A percentile compares a stretch with the other conserved stretches of the same genome.
These are phyloP conservation scores for Eubasilissa regina DNA, from an alignment of 1,140 invertebrate species.

Conservation along the genomic window DNA sequence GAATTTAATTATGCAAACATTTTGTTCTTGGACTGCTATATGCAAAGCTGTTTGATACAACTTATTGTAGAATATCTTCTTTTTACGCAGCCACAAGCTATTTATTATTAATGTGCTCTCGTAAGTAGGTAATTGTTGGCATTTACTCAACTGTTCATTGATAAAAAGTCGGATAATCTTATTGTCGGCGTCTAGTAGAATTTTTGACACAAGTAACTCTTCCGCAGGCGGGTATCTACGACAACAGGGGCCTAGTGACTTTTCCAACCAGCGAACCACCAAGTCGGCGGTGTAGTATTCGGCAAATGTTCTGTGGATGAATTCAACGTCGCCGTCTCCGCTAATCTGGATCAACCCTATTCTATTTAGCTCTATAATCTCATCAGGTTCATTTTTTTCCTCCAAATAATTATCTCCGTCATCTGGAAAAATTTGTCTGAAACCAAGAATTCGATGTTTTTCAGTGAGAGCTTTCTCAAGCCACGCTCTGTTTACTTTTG, in stretches of 20 bases:
- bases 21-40: not conserved
- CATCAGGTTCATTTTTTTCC: not conserved
- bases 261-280: not conserved
- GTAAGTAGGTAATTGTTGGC: no score
- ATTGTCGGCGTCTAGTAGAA: not conserved
- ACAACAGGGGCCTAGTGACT: not conserved
- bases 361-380: not conserved
- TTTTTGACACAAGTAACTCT: not conserved
- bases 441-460: not conserved
- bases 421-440: not conserved
- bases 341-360: not conserved
- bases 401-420: not conserved
- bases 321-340: not conserved
- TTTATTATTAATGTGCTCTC: not conserved
- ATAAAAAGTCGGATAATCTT: not conserved
- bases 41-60: conserved; percentile 18
- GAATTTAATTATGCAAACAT: not conserved
- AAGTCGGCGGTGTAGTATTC: not conserved
- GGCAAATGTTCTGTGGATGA: not conserved
- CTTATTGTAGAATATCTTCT: not conserved
- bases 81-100: not conserved
- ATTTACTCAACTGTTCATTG: not conserved
- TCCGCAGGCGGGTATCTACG: not conserved
- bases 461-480: not conserved
- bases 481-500: not conserved